Base-by-base conservation (phyloP, 2,797 vertebrate species). In the Enteromius thamalakanensis region DNA sequence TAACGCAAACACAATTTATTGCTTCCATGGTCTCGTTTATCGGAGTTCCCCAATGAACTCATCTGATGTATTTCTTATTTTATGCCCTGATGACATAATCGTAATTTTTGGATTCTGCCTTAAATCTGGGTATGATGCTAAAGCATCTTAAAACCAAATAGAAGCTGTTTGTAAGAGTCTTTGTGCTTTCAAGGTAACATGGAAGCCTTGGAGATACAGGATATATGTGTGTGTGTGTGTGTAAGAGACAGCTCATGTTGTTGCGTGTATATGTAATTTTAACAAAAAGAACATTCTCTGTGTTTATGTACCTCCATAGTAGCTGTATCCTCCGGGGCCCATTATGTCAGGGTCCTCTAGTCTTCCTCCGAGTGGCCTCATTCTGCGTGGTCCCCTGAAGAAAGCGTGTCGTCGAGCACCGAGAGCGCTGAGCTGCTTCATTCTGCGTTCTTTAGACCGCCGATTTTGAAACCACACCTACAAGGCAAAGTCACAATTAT, bases 381-480 rank as follows among this genome's bases (percentile, higher is more conserved):
- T 98, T 89, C 97, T 93, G 84, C 97, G 93, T 0, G 97, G 97
- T 34, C 96, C 97, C 86, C 97, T 93, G 91, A 97, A 98, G 91
- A 98, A 98, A 76, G 97, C 96, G 40, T 98, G 97, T 74, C 97
- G 92, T n/a, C 97, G 93, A 55, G 96, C 96, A 0, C 97, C 96
- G 62, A 98, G 93, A 1, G 96, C 96, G 12, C 97, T 98, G 88
- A 98, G 93, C 94, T 98, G 97, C 91, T 98, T 98, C 97, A 98
- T 98, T 55, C 97, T 93, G 29, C 97, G 89, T 89, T 98, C 97
- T 94, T 98, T 98, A 90, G 97, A 98, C 86, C 97, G 96, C 86
- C 97, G 93, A 91, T 98, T 98, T 94, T 98, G 97, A 93, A 98
- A 98, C 97, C 97, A 98, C 29, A 98, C 97, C 97, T 98, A 47